Base-by-base conservation (phyloP, 2,113 vertebrate species). In the Peromyscus polionotus region DNA sequence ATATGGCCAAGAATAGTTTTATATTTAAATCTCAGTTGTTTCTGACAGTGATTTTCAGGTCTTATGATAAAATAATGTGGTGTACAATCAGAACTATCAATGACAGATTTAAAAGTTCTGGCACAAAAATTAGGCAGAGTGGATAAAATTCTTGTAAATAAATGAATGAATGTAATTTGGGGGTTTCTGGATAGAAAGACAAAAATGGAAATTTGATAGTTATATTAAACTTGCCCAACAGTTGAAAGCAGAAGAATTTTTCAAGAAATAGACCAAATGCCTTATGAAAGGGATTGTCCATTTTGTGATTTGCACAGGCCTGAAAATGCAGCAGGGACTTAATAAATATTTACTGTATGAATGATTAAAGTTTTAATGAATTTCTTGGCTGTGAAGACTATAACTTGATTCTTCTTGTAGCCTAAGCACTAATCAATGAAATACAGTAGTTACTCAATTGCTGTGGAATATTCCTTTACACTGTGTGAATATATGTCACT, bases 21-120 rank as follows among this genome's bases (percentile, higher is more conserved):
- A 86, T 72, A 72, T 73, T 95, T 90, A 93, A 48, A 67, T 3
- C 42, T 89, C 79, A 90, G 14, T 48, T 87, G 51, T 70, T 90
- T 81, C 22, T 57, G 90, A 51, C 7, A 75, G 67, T 24, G 20
- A 68, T 75, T 90, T 96, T 90, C 57, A 93, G 12, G 7, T 59
- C 33, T 79, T 86, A 65, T 65, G 36, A 79, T 26, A 93, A 72
- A 86, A 65, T 67, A 36, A 54, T 22, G 54, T 24, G 2, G 54
- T 24, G 3, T 57, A 2, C 11, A 85, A 67, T 67, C 79, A 86
- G 17, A 96, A 12, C 36, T 72, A 7, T 86, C n/a, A 95, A 75
- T 79, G n/a, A 24, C 42, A 70, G 2, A 28, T 54, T 94, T 33
- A 57, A 63, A 81, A 14, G 31, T 8, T 31, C 20, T 81, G 73